phyloP scores from a whole-genome alignment of 2,888 invertebrate species.

The Fissipunctia ypsillon region DNA sequence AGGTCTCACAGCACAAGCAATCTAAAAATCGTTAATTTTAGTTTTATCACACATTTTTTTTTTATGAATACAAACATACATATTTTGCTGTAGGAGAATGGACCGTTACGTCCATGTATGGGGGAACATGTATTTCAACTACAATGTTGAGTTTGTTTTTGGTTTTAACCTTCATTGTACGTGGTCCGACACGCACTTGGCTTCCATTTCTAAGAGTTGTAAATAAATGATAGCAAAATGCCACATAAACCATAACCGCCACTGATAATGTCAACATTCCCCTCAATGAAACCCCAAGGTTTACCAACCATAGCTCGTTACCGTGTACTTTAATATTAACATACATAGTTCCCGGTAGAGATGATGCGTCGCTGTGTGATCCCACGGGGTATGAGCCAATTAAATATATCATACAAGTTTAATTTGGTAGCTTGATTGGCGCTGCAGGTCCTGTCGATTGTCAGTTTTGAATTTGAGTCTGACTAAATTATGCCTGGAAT shows the following conservation, averaged over 20 bases:
- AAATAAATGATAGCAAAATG: background rate
- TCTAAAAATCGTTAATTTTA: no score
- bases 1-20: no score
- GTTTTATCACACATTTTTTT: no score
- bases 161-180: no score
- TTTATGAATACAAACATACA: no score
- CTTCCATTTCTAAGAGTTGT: background rate
- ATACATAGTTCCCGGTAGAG: constrained; percentile 1
- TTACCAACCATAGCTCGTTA: constrained; percentile 7
- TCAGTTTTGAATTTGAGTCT: constrained; percentile 3
- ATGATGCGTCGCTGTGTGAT: constrained; percentile 7
- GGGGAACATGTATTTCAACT: no score
- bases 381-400: constrained; percentile 24
- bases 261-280: background rate
- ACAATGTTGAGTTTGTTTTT: no score
- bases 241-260: no score
- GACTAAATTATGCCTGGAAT: background rate
- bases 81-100: no score
- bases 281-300: background rate
- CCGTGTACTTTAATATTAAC: constrained; percentile 19
- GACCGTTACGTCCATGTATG: no score
- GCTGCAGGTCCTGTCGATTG: background rate
- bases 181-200: no score
- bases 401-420: constrained; percentile 45
- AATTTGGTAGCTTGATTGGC: constrained; percentile 36